Conservation (phyloP, 2,797 vertebrate species). For the Myotis planiceps region DNA sequence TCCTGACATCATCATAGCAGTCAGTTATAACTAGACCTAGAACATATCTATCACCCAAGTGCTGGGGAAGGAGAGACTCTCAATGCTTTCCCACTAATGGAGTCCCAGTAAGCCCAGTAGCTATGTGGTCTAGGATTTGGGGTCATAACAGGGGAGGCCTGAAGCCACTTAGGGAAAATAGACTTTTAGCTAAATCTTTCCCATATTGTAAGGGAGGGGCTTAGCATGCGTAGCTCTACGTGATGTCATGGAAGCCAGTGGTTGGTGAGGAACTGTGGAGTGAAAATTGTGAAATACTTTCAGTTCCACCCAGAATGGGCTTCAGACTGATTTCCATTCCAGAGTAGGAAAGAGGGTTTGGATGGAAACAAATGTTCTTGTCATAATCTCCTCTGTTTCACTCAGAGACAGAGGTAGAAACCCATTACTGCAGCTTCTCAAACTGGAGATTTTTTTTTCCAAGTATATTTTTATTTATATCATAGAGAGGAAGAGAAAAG, state of each 20-base stretch:
- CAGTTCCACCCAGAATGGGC: conserved; percentile 52
- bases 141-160: neutral
- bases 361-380: neutral
- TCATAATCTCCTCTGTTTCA: neutral
- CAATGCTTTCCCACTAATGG: neutral
- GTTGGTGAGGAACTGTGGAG: neutral
- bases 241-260: conserved; percentile 44
- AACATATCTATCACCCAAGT: neutral
- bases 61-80: neutral
- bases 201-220: neutral
- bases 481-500: too few relatives aligned
- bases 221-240: neutral
- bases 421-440: neutral
- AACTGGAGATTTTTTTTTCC: neutral
- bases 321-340: conserved; percentile 39
- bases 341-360: neutral
- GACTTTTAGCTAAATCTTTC: conserved; percentile 31
- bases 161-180: conserved; percentile 39
- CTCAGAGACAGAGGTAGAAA: neutral
- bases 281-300: conserved; percentile 60
- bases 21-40: neutral
- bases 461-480: too few relatives aligned
- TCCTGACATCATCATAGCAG: neutral
- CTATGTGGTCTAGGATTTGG: neutral
- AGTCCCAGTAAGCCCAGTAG: neutral